Evolutionary conservation across 23 tunicate genomes (phyloP).

Genomic region (Trididemnum nubilum): DNA sequence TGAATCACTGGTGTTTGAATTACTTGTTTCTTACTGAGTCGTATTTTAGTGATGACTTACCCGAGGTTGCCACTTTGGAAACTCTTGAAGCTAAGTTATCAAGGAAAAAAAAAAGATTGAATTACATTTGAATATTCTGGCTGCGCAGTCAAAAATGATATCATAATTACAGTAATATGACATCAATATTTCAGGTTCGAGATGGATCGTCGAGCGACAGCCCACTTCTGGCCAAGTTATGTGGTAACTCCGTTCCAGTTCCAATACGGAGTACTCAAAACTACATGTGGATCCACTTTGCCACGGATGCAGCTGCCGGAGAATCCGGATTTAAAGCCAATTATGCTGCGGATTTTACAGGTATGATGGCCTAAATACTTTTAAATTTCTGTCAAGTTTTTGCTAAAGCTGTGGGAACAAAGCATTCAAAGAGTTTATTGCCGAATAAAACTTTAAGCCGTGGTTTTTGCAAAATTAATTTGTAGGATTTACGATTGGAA

Average conservation of each 20-base stretch:
- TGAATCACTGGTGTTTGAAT: too few species aligned
- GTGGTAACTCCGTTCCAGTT: conserved; percentile 68
- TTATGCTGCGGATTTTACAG: conserved; percentile 60
- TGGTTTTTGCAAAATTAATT: neutral
- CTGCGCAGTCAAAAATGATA: too few species aligned
- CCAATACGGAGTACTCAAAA: conserved; percentile 79
- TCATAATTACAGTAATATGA: too few species aligned
- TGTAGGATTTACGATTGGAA: too few species aligned
- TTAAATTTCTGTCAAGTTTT: neutral
- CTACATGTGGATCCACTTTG: conserved; percentile 82
- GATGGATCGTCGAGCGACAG: conserved; percentile 79
- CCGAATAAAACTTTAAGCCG: conserved; percentile 6
- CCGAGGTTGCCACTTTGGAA: too few species aligned
- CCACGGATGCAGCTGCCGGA: conserved; percentile 52
- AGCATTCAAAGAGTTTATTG: neutral
- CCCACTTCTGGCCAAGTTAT: conserved; percentile 59
- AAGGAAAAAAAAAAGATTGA: too few species aligned
- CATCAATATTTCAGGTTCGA: conserved; percentile 59
- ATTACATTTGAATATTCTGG: too few species aligned
- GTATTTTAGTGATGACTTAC: too few species aligned
- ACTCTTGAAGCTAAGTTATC: too few species aligned
- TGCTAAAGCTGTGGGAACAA: neutral
- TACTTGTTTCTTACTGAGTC: too few species aligned
- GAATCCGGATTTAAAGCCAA: conserved; percentile 86
- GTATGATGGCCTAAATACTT: too few species aligned